These are phyloP conservation scores for Periophthalmus modestus DNA, from an alignment of 2,113 vertebrate species.

Conservation along the genomic window DNA sequence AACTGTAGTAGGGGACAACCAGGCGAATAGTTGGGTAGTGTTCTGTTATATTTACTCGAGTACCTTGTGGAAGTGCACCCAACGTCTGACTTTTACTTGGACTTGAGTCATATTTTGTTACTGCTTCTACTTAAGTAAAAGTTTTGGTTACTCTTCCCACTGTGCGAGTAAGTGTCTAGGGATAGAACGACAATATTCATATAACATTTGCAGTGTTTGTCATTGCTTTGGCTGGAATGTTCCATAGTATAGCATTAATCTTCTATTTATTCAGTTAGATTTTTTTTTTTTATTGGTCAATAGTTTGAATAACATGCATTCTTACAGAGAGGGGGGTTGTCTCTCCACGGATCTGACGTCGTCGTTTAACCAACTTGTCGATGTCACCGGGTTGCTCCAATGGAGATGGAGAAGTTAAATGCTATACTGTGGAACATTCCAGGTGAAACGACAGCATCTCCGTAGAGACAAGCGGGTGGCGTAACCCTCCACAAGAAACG, in stretches of 20 bases:
- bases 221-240: background rate
- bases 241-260: background rate
- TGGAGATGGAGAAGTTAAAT: background rate
- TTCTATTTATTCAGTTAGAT: background rate
- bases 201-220: background rate
- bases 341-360: too few species aligned
- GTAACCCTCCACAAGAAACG: too few species aligned
- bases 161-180: too few species aligned
- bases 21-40: background rate
- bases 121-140: too few species aligned
- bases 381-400: background rate
- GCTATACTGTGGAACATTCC: too few species aligned
- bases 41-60: background rate
- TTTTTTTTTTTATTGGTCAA: background rate
- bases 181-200: too few species aligned
- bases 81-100: too few species aligned
- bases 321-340: background rate
- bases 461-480: too few species aligned
- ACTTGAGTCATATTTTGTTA: too few species aligned
- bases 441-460: too few species aligned
- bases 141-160: too few species aligned
- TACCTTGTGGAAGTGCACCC: background rate
- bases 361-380: background rate
- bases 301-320: background rate
- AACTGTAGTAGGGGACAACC: constrained; percentile 9